Base-by-base conservation (phyloP, 2,113 vertebrate genomes). In the Chelonoidis abingdonii region DNA sequence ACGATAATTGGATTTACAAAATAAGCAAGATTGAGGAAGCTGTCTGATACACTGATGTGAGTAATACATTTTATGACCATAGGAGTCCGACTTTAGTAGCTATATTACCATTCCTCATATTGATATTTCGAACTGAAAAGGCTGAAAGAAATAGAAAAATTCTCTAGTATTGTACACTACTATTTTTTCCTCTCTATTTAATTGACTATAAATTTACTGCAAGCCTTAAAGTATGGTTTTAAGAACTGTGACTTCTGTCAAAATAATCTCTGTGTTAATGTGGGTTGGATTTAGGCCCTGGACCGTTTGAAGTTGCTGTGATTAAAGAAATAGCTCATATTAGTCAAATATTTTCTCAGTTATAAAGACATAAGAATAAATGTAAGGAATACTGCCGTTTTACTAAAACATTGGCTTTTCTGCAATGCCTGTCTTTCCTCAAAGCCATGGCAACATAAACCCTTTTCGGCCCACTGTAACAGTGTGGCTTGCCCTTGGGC, bases 51-150 rank as follows among this genome's bases (percentile, higher is more conserved):
- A 83, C 75, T 84, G 78, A 89, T 97, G 69, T 69, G 81, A 83
- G 86, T 91, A 91, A 92, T 95, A 54, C 65, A 85, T 97, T 95
- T 97, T 92, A 89, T 83, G 89, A 91, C 47, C 79, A 91, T 1
- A 4, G 0, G 0, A 86, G 79, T 95, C 94, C 87, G 91, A 92
- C 95, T 96, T 91, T 92, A 90, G 93, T 50, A 76, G 79, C 27
- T 88, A 10, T 87, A n/a, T 87, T 91, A 56, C 90, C 86, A 44
- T 88, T 72, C 62, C 89, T 95, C 87, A 80, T 49, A 90, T 86
- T 78, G 89, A 31, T 87, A 93, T 94, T 92, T 89, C 81, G 75
- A 83, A 38, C 65, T 87, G 86, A 78, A 89, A 41, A 91, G 49
- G 88, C 12, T 88, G 72, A 87, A 62, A 59, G 92, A 91, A 89